Percentiles rank a stretch among this genome's conserved stretches.
Conservation (phyloP, 2,888 invertebrate genomes). For the Sipha maydis region DNA sequence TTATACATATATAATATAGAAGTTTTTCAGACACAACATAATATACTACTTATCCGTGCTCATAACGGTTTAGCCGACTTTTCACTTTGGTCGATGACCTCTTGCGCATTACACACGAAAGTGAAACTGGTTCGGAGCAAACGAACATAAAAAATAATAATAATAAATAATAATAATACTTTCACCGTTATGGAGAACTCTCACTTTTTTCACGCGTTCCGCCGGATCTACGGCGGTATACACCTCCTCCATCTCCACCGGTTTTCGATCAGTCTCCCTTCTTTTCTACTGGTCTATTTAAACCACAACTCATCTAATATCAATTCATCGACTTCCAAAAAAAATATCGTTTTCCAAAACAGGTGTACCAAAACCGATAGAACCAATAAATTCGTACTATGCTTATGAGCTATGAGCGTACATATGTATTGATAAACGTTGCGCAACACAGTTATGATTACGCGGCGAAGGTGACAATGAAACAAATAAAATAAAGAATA, state of each 20-base stretch:
- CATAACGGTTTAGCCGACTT: conserved; percentile 58
- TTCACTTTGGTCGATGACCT: conserved; percentile 62
- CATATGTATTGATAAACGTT: neutral
- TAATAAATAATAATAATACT: conserved; percentile 50
- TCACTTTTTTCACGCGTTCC: conserved; percentile 56
- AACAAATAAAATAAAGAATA: conserved; percentile 1
- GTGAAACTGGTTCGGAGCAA: conserved; percentile 59
- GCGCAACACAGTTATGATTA: conserved; percentile 39
- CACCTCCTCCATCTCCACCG: neutral
- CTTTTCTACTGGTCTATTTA: neutral
- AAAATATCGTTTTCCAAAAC: neutral
- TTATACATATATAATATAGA: too few relatives aligned
- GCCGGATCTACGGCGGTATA: conserved; percentile 20
- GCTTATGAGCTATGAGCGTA: too few relatives aligned
- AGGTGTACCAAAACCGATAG: neutral
- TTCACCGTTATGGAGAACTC: conserved; percentile 60
- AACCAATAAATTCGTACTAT: too few relatives aligned
- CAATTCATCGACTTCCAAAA: neutral
- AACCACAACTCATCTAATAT: neutral
- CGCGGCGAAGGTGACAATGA: conserved; percentile 44
- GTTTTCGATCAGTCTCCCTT: neutral
- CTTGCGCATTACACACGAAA: conserved; percentile 45
- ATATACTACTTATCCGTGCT: neutral
- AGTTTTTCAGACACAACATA: neutral
- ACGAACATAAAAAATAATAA: conserved; percentile 34